phyloP scores from a whole-genome alignment of 1,140 invertebrate genomes.

The Amyelois transitella region DNA sequence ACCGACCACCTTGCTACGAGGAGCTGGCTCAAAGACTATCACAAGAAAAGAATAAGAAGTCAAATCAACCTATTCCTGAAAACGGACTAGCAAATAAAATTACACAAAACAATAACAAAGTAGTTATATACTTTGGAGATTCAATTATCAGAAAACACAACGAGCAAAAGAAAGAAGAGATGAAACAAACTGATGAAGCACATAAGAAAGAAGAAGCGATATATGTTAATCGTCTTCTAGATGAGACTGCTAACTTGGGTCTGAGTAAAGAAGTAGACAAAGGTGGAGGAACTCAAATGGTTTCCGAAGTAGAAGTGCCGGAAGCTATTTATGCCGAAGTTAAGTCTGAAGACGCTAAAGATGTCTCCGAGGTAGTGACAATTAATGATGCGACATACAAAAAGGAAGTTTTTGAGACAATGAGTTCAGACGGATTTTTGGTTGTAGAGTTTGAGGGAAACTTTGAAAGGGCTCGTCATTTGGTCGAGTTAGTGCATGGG shows the following conservation, averaged over 20 bases:
- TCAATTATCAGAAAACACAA: conserved; percentile 74
- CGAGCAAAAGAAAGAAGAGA: conserved; percentile 54
- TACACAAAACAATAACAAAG: conserved; percentile 76
- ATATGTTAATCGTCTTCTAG: conserved; percentile 58
- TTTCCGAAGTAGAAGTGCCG: conserved; percentile 61
- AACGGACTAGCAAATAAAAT: conserved; percentile 58
- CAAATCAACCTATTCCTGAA: conserved; percentile 29
- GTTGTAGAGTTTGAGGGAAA: conserved; percentile 80
- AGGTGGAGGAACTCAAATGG: conserved; percentile 50
- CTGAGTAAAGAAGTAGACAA: conserved; percentile 51
- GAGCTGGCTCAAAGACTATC: conserved; percentile 60
- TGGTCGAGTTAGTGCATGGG: conserved; percentile 75
- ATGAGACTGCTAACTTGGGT: conserved; percentile 52
- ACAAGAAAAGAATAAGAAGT: conserved; percentile 54
- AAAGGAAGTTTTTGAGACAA: conserved; percentile 52
- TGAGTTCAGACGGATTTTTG: conserved; percentile 75
- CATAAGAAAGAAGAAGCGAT: conserved; percentile 60
- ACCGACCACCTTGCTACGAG: conserved; percentile 65
- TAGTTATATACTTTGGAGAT: conserved; percentile 82
- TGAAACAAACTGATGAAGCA: conserved; percentile 30
- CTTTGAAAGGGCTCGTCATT: conserved; percentile 76
- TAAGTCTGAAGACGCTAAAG: conserved; percentile 32
- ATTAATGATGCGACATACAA: conserved; percentile 60
- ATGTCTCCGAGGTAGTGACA: conserved; percentile 34
- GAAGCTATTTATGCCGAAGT: conserved; percentile 70